A percentile compares a stretch with the other conserved stretches of the same genome.
phyloP scores from a whole-genome alignment of 2,888 invertebrate genomes.

The Patella caerulea region DNA sequence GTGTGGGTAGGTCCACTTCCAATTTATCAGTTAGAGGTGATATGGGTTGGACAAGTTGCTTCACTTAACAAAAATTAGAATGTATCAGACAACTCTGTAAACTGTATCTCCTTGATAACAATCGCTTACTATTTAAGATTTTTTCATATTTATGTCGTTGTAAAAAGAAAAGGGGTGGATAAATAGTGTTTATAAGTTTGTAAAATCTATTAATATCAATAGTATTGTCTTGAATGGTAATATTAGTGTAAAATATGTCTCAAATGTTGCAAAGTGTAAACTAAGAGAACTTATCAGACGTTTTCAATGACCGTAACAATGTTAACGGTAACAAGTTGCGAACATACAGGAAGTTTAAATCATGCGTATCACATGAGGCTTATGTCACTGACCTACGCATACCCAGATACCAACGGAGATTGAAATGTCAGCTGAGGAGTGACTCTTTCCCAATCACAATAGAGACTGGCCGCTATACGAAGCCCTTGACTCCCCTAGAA shows the following conservation, averaged over 20 bases:
- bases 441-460: neutral
- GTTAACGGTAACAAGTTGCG: neutral
- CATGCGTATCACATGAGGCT: neutral
- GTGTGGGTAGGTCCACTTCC: neutral
- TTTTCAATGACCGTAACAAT: neutral
- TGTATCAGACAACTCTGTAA: neutral
- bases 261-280: no score
- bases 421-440: no score
- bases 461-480: neutral
- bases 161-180: no score
- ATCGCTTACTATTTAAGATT: neutral
- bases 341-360: neutral
- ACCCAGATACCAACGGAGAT: neutral
- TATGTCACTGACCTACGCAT: neutral
- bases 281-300: neutral
- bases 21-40: neutral
- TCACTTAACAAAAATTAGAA: constrained; percentile 1
- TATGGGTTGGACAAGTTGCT: neutral
- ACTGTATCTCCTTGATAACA: neutral
- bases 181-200: no score
- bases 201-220: no score
- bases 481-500: no score
- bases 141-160: neutral
- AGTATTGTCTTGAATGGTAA: no score
- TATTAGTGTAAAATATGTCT: no score